phyloP scores from a whole-genome alignment of 2,888 invertebrate species.

The Cerceris rybyensis region DNA sequence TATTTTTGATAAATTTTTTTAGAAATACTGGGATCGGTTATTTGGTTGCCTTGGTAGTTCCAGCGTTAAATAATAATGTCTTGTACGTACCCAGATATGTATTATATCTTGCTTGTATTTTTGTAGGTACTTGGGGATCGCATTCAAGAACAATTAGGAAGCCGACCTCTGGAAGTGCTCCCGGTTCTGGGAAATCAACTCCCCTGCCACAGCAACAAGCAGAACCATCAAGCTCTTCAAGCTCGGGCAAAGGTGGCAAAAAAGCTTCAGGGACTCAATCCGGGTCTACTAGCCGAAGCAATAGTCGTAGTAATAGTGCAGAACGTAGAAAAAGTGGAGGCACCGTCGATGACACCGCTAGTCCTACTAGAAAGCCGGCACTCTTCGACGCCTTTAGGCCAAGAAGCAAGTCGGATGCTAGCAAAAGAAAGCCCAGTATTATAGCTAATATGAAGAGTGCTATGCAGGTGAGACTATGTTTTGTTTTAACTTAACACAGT shows the following conservation, averaged over 20 bases:
- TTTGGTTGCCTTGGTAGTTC: no score
- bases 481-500: background rate
- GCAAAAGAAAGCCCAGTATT: slow-evolving; percentile 86
- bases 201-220: slow-evolving; percentile 72
- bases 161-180: slow-evolving; percentile 74
- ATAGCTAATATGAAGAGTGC: slow-evolving; percentile 94
- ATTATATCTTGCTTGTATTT: background rate
- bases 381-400: slow-evolving; percentile 92
- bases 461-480: slow-evolving; percentile 85
- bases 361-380: slow-evolving; percentile 88
- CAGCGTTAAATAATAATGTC: no score
- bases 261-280: slow-evolving; percentile 80
- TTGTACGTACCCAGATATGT: no score
- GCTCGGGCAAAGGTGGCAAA: slow-evolving; percentile 71
- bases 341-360: slow-evolving; percentile 84
- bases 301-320: slow-evolving; percentile 78
- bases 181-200: slow-evolving; percentile 78
- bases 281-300: slow-evolving; percentile 80
- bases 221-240: slow-evolving; percentile 72
- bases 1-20: no score
- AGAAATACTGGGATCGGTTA: no score
- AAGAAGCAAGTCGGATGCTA: slow-evolving; percentile 90
- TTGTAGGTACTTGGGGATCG: slow-evolving; percentile 78
- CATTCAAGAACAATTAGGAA: slow-evolving; percentile 76
- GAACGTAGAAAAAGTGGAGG: slow-evolving; percentile 76